Percentiles rank a stretch among this genome's conserved stretches.
phyloP scores from a whole-genome alignment of 1,140 invertebrate genomes.

The Drosophila varians region DNA sequence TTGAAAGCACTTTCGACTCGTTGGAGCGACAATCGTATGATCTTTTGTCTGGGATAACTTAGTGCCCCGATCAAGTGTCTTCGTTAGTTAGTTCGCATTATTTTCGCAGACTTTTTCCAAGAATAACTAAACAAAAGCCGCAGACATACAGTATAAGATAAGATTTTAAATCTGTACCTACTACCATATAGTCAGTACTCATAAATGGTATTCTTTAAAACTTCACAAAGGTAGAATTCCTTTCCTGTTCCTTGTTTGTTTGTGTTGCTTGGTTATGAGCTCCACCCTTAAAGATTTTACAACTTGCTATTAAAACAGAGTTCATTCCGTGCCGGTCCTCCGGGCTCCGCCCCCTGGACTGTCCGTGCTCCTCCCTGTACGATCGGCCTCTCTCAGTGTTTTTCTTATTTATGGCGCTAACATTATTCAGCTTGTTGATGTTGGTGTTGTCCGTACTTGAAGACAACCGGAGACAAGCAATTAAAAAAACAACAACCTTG shows the following conservation, averaged over 20 bases:
- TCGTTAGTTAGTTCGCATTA: background rate
- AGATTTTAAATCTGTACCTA: too few relatives aligned
- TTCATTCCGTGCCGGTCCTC: conserved; percentile 11
- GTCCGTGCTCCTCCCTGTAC: background rate
- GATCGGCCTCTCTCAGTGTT: conserved; percentile 9
- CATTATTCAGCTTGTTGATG: conserved; percentile 44
- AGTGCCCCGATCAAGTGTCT: background rate
- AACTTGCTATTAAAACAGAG: conserved; percentile 56
- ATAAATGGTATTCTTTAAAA: background rate
- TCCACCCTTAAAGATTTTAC: conserved; percentile 52
- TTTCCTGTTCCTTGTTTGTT: conserved; percentile 11
- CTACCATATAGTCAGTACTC: background rate
- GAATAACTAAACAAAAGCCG: background rate
- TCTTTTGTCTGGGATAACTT: background rate
- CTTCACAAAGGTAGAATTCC: background rate
- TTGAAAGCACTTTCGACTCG: conserved; percentile 52
- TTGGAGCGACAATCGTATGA: background rate
- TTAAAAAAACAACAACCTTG: conserved; percentile 54
- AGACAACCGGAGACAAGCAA: conserved; percentile 42
- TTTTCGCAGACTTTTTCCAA: background rate
- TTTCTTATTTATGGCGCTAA: conserved; percentile 59
- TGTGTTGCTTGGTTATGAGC: conserved; percentile 38
- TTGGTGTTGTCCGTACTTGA: conserved; percentile 41
- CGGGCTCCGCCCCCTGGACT: background rate
- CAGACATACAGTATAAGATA: background rate